Evolutionary conservation across 2,797 vertebrate genomes (phyloP).

Genomic region (Alfaro cultratus): DNA sequence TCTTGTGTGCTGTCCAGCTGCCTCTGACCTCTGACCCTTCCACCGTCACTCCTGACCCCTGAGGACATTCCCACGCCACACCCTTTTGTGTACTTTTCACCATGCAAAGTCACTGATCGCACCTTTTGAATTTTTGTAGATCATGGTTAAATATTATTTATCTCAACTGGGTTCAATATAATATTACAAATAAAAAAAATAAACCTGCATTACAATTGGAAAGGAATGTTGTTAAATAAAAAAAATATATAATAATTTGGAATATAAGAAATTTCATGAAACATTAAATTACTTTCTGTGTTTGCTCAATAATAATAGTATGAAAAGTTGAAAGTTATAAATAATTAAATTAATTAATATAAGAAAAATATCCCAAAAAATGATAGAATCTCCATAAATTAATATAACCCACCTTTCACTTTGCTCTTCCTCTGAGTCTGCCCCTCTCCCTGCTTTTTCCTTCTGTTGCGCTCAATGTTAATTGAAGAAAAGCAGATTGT

Average conservation of each 20-base stretch:
- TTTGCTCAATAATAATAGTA: neutral
- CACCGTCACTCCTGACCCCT: conserved; percentile 84
- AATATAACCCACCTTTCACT: conserved; percentile 48
- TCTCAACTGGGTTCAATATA: conserved; percentile 42
- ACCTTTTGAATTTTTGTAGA: conserved; percentile 68
- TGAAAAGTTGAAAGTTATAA: neutral
- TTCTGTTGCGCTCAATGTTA: conserved; percentile 83
- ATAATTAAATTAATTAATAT: neutral
- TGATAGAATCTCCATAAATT: conserved; percentile 58
- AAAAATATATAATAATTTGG: neutral
- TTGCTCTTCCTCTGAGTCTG: conserved; percentile 39
- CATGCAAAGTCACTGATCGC: conserved; percentile 78
- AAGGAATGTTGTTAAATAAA: neutral
- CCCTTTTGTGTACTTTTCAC: conserved; percentile 81
- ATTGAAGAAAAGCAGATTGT: conserved; percentile 85
- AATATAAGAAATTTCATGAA: neutral
- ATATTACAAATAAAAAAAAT: neutral
- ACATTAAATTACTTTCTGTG: neutral
- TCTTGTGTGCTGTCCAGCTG: conserved; percentile 86
- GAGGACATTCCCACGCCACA: conserved; percentile 85
- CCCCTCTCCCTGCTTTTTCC: conserved; percentile 60
- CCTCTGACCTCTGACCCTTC: conserved; percentile 78
- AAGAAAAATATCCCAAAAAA: conserved; percentile 17
- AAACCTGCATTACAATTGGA: neutral
- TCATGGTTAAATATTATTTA: conserved; percentile 56